Evolutionary conservation across 2,888 invertebrate species (phyloP).

Genomic region (Lasioglossum figueresi): DNA sequence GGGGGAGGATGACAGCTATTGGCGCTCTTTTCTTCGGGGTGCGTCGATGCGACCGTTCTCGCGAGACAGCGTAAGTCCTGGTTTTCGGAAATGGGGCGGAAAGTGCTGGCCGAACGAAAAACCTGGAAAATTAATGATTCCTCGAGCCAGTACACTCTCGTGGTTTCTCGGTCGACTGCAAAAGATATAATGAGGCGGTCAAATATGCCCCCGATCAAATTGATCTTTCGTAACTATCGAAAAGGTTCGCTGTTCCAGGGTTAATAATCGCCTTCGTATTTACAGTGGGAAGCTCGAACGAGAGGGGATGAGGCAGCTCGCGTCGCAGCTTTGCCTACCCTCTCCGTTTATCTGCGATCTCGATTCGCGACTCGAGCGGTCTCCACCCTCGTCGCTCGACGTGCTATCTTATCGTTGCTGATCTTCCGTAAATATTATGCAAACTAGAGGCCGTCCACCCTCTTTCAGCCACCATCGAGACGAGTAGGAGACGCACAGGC

Average conservation of each 20-base stretch:
- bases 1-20: constrained; percentile 16
- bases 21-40: not conserved
- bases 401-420: constrained; percentile 55
- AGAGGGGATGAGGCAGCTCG: not conserved
- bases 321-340: constrained; percentile 39
- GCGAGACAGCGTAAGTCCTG: constrained; percentile 3
- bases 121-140: not conserved
- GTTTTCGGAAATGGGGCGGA: not conserved
- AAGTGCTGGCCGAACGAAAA: not conserved
- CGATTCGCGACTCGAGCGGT: constrained; percentile 45
- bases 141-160: not conserved
- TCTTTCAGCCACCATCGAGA: constrained; percentile 15
- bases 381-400: constrained; percentile 12
- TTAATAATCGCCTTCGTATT: not conserved
- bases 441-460: constrained; percentile 51
- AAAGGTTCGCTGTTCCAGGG: not conserved
- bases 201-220: too few relatives aligned
- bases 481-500: constrained; percentile 12
- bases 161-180: too few relatives aligned
- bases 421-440: constrained; percentile 69
- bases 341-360: constrained; percentile 63
- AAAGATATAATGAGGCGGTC: too few relatives aligned
- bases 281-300: not conserved
- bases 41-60: not conserved
- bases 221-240: not conserved